Evolutionary conservation across 2,113 vertebrate species (phyloP), one percentile per base, ranked within the genome.

Genomic region (Ia io): DNA sequence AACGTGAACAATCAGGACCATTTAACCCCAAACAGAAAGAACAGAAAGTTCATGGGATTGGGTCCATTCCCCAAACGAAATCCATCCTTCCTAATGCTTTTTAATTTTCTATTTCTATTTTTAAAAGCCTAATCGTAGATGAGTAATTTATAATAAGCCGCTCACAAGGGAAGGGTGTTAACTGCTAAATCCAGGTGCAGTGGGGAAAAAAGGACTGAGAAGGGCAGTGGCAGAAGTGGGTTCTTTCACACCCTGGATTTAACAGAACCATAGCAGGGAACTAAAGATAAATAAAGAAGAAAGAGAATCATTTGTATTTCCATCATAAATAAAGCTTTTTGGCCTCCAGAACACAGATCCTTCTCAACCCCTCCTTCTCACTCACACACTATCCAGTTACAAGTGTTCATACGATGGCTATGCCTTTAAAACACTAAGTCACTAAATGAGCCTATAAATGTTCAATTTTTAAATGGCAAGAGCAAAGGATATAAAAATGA

Each of bases 311-410:
- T 92, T 32, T 76, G 53, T 56, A 51, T 87, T 92, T 73, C 63
- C 35, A 23, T 49, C 51, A 25, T 17, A 49, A 85, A 85, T 25
- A 40, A 69, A 44, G 84, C 22, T 42, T 78, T 42, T 47, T 10
- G 59, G 80, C 40, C 25, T 49, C 70, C 14, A 49, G 71, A 71
- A 51, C 16, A 71, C 32, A 73, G 71, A n/a, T 22, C 37, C 37
- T 76, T 67, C 35, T 59, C 42, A 35, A 6, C 0, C 23, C 10
- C 23, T 42, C n/a, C n/a, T 40, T 42, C 30, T 74, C 37, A 28
- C 44, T 84, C 69, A 65, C 80, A 92, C 67, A 2, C 22, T 84
- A 78, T 69, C 67, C 42, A 51, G 77, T 96, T 95, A 97, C 71
- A 80, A 53, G 77, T 17, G 51, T 8, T 59, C 77, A 44, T 5